Evolutionary conservation across 2,888 invertebrate genomes (phyloP).

Genomic region (Didymodactylos carnosus): DNA sequence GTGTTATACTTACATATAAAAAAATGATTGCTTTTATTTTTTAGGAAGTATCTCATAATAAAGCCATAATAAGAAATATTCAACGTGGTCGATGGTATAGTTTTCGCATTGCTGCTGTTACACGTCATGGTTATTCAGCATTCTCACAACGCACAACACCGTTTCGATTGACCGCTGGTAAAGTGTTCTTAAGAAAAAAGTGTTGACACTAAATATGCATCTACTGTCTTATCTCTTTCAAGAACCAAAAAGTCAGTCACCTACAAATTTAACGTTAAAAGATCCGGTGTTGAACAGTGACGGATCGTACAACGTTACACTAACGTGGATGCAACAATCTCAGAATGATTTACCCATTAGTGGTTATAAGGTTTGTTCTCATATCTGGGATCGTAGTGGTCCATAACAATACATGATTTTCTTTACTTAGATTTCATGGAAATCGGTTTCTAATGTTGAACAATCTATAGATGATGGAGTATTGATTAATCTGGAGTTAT

Average conservation of each 20-base stretch:
- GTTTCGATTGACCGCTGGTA: not conserved
- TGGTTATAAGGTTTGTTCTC: not conserved
- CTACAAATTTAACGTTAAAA: not conserved
- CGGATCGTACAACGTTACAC: not conserved
- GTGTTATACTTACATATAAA: no score
- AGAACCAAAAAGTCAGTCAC: not conserved
- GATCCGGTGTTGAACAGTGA: not conserved
- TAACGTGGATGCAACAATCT: not conserved
- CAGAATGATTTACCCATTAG: not conserved
- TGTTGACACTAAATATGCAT: not conserved
- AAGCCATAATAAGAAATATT: not conserved
- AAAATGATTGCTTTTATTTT: no score
- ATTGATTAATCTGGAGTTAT: no score
- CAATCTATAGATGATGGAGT: no score
- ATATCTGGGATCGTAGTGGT: not conserved
- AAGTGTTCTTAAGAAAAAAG: not conserved
- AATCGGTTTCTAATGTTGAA: not conserved
- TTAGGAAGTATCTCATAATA: not conserved
- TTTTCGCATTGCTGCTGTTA: conserved; percentile 29
- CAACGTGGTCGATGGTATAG: conserved; percentile 23
- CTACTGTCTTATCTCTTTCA: not conserved
- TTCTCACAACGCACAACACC: conserved; percentile 22
- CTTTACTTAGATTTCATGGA: not conserved
- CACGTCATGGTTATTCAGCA: conserved; percentile 25
- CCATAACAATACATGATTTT: not conserved